Evolutionary conservation across 2,888 invertebrate species (phyloP).

Genomic region (Branchellion lobata): DNA sequence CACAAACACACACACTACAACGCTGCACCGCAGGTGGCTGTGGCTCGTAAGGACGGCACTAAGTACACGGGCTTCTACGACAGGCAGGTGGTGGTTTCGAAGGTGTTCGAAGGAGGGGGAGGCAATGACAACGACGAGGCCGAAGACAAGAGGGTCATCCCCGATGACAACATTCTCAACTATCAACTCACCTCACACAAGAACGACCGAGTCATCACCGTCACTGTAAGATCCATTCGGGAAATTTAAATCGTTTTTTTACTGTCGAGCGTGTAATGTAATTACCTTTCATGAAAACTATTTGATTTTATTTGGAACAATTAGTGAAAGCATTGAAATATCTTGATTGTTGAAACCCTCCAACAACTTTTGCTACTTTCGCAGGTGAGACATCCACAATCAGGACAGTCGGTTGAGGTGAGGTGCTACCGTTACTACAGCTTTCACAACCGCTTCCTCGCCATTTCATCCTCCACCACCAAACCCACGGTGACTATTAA

Average conservation of each 20-base stretch:
- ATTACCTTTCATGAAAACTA: no score
- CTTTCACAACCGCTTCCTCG: conserved; percentile 64
- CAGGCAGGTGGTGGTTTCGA: conserved; percentile 48
- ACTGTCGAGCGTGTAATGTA: background rate
- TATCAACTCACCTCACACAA: conserved; percentile 47
- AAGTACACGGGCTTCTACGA: conserved; percentile 49
- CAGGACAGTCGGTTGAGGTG: conserved; percentile 46
- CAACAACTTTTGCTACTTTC: background rate
- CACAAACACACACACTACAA: no score
- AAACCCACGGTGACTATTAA: conserved; percentile 56
- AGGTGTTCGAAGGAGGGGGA: conserved; percentile 22
- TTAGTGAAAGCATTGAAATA: background rate
- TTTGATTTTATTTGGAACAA: background rate
- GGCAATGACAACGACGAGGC: background rate
- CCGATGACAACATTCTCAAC: conserved; percentile 49
- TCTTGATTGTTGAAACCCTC: background rate
- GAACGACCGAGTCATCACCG: conserved; percentile 47
- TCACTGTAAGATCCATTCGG: conserved; percentile 45
- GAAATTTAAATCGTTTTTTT: conserved; percentile 23
- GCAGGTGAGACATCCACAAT: conserved; percentile 45
- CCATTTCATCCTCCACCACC: conserved; percentile 81
- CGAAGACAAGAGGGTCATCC: conserved; percentile 49
- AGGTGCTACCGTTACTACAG: conserved; percentile 50
- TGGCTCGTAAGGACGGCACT: conserved; percentile 50
- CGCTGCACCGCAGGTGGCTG: conserved; percentile 53